These are phyloP conservation scores for Morpho deidamia DNA, from an alignment of 2,888 invertebrate species.

Conservation along the genomic window DNA sequence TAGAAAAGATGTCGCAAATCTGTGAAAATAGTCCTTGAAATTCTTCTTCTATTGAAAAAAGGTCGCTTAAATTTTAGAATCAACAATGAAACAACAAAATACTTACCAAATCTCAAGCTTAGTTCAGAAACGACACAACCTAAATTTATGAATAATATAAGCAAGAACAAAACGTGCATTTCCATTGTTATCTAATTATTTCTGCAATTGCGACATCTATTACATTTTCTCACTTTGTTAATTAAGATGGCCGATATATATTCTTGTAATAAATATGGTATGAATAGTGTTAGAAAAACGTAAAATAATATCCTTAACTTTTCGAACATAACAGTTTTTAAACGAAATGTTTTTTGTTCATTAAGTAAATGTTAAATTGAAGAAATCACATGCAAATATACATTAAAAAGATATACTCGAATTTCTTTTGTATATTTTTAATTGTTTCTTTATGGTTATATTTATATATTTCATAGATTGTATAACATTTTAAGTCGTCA, in stretches of 20 bases:
- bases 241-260: slow-evolving; percentile 62
- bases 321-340: slow-evolving; percentile 45
- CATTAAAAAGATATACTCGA: background rate
- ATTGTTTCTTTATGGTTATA: background rate
- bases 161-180: slow-evolving; percentile 35
- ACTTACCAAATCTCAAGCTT: slow-evolving; percentile 60
- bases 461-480: background rate
- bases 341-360: slow-evolving; percentile 11
- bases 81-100: background rate
- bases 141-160: slow-evolving; percentile 46
- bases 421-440: too few species aligned
- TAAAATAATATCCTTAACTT: slow-evolving; percentile 64
- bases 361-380: slow-evolving; percentile 28
- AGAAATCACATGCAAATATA: background rate
- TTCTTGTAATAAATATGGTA: slow-evolving; percentile 65
- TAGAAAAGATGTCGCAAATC: too few species aligned
- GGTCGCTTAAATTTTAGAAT: too few species aligned
- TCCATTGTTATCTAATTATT: slow-evolving; percentile 34
- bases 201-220: slow-evolving; percentile 40
- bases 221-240: slow-evolving; percentile 50
- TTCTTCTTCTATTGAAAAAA: too few species aligned
- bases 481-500: background rate
- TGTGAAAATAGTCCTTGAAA: too few species aligned
- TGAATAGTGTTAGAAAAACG: slow-evolving; percentile 51
- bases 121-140: slow-evolving; percentile 53